These are phyloP conservation scores for Xenopus petersii DNA, from an alignment of 2,797 vertebrate genomes.

Conservation along the genomic window DNA sequence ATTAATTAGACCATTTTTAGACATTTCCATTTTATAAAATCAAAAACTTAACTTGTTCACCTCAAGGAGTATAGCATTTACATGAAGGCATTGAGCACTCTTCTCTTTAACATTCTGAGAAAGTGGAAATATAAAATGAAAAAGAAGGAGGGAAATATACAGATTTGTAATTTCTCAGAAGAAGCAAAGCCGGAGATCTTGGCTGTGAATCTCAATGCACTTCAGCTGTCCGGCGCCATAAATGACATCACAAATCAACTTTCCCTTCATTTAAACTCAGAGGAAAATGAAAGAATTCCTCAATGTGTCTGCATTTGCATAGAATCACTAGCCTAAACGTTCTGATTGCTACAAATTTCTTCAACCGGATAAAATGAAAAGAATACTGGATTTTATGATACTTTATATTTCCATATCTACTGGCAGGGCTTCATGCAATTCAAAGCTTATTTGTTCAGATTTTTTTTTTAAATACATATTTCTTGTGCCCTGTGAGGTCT, in stretches of 20 bases:
- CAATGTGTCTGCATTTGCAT: constrained; percentile 29
- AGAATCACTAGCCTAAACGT: background rate
- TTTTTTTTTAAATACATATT: no score
- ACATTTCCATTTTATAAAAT: background rate
- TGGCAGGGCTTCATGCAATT: no score
- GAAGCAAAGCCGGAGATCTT: constrained; percentile 30
- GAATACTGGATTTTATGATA: no score
- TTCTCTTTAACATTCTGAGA: constrained; percentile 25
- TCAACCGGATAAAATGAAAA: no score
- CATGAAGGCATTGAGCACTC: background rate
- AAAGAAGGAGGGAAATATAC: constrained; percentile 33
- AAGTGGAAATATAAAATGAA: constrained; percentile 28
- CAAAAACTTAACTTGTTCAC: background rate
- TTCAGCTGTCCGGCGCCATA: constrained; percentile 39
- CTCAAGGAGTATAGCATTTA: constrained; percentile 2
- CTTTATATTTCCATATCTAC: no score
- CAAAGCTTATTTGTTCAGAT: no score
- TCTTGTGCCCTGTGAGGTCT: no score
- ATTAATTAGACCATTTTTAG: background rate
- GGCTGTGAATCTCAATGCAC: constrained; percentile 45
- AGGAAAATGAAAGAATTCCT: constrained; percentile 43
- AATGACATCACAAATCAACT: constrained; percentile 48
- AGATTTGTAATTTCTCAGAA: constrained; percentile 50
- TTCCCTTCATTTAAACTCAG: constrained; percentile 30
- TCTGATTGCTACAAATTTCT: no score